A percentile compares a stretch with the other conserved stretches of the same genome.
Evolutionary conservation across 2,888 invertebrate genomes (phyloP).

Genomic region (Caenorhabditis macrosperma): DNA sequence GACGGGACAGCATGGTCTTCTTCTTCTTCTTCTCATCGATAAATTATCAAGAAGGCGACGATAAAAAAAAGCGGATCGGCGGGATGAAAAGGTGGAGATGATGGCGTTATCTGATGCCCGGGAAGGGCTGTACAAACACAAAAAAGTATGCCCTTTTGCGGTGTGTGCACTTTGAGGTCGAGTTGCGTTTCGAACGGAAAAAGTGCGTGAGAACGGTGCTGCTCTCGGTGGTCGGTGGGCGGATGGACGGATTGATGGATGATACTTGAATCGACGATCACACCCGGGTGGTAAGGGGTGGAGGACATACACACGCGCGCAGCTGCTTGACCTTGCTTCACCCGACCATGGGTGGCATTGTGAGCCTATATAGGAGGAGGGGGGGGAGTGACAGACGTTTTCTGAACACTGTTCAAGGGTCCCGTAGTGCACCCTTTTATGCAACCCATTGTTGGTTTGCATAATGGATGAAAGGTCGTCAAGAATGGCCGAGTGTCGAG

Average conservation of each 20-base stretch:
- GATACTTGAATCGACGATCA: constrained; percentile 6
- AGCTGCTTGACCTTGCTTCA: constrained; percentile 55
- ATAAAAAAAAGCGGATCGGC: constrained; percentile 2
- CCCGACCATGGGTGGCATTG: constrained; percentile 34
- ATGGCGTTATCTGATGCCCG: constrained; percentile 44
- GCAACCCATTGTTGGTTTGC: constrained; percentile 53
- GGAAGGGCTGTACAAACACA: constrained; percentile 39
- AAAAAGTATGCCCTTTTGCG: constrained; percentile 26
- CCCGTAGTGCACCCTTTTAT: constrained; percentile 23
- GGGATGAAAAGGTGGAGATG: constrained; percentile 2
- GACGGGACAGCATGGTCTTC: not conserved
- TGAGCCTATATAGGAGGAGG: constrained; percentile 23
- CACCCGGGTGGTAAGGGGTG: constrained; percentile 40
- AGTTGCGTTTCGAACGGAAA: constrained; percentile 12
- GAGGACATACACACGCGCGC: constrained; percentile 23
- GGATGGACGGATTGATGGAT: too few relatives aligned
- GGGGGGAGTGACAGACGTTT: constrained; percentile 17
- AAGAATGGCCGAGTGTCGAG: constrained; percentile 32
- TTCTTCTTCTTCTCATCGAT: too few relatives aligned
- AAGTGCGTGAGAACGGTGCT: constrained; percentile 2
- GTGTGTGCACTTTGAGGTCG: constrained; percentile 32
- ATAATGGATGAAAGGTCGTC: constrained; percentile 55
- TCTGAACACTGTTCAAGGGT: constrained; percentile 37
- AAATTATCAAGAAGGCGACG: not conserved
- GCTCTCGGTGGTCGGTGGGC: not conserved